A percentile compares a stretch with the other conserved stretches of the same genome.
Conservation (phyloP, 2,888 invertebrate genomes). For the Mythimna ferrago region DNA sequence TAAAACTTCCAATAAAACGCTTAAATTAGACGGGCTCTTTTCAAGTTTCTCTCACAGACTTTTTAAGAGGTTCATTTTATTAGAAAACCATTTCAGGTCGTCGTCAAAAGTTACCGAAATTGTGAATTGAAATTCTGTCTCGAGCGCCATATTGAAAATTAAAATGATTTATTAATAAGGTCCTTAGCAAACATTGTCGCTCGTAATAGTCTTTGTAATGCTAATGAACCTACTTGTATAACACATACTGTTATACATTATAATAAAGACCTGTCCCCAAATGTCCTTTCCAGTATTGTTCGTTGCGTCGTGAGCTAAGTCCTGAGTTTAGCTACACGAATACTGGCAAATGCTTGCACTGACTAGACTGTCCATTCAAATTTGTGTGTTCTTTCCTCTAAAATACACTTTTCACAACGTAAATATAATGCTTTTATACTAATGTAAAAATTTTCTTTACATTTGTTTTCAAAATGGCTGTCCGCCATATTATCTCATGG, state of each 20-base stretch:
- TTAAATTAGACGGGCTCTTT: conserved; percentile 3
- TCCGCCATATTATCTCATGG: no score
- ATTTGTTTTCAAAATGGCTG: no score
- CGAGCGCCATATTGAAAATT: conserved; percentile 1
- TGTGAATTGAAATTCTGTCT: conserved; percentile 3
- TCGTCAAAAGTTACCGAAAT: conserved; percentile 6
- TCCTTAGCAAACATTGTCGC: neutral
- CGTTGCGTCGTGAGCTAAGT: no score
- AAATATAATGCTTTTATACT: no score
- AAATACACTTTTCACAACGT: no score
- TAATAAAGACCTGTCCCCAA: neutral
- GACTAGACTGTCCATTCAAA: no score
- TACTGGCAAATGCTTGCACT: no score
- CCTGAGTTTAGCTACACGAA: no score
- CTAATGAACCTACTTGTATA: neutral
- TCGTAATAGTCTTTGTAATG: neutral
- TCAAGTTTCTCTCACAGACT: neutral
- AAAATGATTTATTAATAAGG: conserved; percentile 6
- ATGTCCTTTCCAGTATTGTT: no score
- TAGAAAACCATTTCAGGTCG: conserved; percentile 21
- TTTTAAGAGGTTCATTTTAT: conserved; percentile 17
- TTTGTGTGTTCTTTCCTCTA: no score
- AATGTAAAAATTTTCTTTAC: no score
- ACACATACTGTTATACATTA: neutral
- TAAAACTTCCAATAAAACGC: neutral